Conservation (phyloP, 1,140 invertebrate species). For the Probaryconus sp. region DNA sequence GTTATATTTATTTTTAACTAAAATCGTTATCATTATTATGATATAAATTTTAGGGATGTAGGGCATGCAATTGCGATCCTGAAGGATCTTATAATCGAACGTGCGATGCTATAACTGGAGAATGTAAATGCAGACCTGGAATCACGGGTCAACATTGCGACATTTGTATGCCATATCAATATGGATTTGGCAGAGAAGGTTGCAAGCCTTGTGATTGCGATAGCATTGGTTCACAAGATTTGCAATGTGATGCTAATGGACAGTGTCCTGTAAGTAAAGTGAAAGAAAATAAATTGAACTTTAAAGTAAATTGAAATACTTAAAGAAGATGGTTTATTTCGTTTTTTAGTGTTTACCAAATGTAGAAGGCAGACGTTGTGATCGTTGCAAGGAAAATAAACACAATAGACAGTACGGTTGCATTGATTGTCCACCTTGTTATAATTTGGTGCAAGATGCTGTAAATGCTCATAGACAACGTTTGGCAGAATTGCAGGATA, state of each 20-base stretch:
- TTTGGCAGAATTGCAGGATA: constrained; percentile 85
- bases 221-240: constrained; percentile 88
- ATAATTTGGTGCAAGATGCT: constrained; percentile 93
- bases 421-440: constrained; percentile 94
- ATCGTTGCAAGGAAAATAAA: constrained; percentile 96
- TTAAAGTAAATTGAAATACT: constrained; percentile 3
- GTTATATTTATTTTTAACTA: constrained; percentile 16
- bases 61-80: constrained; percentile 90
- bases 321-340: constrained; percentile 15
- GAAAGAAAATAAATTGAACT: constrained; percentile 5
- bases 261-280: constrained; percentile 85
- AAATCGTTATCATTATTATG: constrained; percentile 15
- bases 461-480: constrained; percentile 89
- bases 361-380: constrained; percentile 93
- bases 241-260: constrained; percentile 89
- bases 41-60: constrained; percentile 82
- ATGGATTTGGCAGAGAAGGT: constrained; percentile 92
- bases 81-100: constrained; percentile 90
- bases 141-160: constrained; percentile 92
- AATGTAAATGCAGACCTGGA: constrained; percentile 91
- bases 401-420: constrained; percentile 91
- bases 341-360: constrained; percentile 86
- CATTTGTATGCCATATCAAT: constrained; percentile 89
- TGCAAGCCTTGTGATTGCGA: constrained; percentile 94
- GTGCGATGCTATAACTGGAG: constrained; percentile 88